A percentile compares a stretch with the other conserved stretches of the same genome.
phyloP scores from a whole-genome alignment of 2,888 invertebrate species.

The Gastrophysa polygoni region DNA sequence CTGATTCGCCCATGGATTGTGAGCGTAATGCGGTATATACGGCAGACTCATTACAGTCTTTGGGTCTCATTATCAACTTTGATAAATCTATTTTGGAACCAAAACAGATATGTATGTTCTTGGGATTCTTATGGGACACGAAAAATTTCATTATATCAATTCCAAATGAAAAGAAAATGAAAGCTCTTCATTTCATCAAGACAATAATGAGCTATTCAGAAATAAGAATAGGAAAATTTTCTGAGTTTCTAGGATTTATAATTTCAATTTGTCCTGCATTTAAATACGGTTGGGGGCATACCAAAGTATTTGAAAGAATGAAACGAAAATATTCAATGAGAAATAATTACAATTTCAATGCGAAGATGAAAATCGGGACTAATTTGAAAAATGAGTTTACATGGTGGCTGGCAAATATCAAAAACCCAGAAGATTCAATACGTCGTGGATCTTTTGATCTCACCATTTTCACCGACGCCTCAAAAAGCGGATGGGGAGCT shows the following conservation, averaged over 20 bases:
- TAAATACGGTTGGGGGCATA: constrained; percentile 32
- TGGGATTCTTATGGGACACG: no score
- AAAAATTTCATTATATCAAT: no score
- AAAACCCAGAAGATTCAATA: background rate
- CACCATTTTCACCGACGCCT: background rate
- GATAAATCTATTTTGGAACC: no score
- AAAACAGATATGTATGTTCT: no score
- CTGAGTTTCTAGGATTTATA: no score
- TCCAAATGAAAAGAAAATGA: no score
- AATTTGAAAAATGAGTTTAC: constrained; percentile 20
- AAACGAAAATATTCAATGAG: constrained; percentile 17
- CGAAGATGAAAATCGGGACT: constrained; percentile 13
- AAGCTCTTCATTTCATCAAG: no score
- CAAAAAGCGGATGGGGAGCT: background rate
- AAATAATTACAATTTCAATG: constrained; percentile 16
- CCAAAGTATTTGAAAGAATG: no score
- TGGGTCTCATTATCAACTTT: constrained; percentile 34
- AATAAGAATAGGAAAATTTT: no score
- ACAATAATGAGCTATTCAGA: no score
- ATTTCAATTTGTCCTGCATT: no score
- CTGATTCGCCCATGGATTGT: constrained; percentile 12
- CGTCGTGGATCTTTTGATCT: background rate
- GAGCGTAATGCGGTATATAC: no score
- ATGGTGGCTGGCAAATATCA: background rate
- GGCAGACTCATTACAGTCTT: constrained; percentile 27